phyloP scores from a whole-genome alignment of 2,113 vertebrate species.

The Lanius collurio region DNA sequence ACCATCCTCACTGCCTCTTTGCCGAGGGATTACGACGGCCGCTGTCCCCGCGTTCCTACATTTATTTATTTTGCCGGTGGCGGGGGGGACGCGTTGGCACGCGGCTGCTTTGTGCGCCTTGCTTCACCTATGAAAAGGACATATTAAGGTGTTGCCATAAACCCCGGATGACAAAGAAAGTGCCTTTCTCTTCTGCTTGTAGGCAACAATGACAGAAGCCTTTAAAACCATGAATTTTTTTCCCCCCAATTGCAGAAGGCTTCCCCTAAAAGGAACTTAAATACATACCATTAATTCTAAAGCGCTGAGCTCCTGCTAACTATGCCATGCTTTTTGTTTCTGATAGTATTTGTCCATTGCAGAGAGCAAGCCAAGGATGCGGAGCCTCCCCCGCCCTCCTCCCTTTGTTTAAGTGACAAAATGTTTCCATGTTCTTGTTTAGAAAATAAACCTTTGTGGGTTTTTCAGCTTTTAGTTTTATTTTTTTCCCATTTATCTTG shows the following conservation, averaged over 20 bases:
- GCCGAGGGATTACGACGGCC: conserved; percentile 6
- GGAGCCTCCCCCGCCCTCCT: conserved; percentile 56
- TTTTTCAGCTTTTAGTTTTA: background rate
- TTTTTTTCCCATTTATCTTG: background rate
- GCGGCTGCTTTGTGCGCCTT: conserved; percentile 48
- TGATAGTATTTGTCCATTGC: conserved; percentile 61
- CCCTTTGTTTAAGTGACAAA: conserved; percentile 67
- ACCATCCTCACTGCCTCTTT: conserved; percentile 6
- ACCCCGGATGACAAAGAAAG: conserved; percentile 56
- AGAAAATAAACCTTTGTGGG: conserved; percentile 41
- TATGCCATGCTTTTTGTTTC: conserved; percentile 58
- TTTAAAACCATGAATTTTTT: background rate
- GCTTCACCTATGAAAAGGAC: conserved; percentile 59
- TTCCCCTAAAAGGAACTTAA: conserved; percentile 62
- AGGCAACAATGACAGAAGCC: conserved; percentile 47
- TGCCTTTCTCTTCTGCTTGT: conserved; percentile 16
- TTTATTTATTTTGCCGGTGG: conserved; percentile 33
- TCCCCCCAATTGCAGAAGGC: background rate
- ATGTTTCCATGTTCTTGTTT: conserved; percentile 58
- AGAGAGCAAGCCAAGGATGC: conserved; percentile 41
- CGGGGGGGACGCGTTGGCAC: conserved; percentile 34
- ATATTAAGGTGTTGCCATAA: conserved; percentile 60
- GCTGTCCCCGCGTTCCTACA: conserved; percentile 10
- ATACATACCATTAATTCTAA: conserved; percentile 58
- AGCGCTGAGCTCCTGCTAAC: conserved; percentile 33